Percentiles rank a stretch among this genome's conserved stretches.
These are phyloP conservation scores for Xenus cinereus DNA, from an alignment of 2,113 vertebrate species.

Conservation along the genomic window DNA sequence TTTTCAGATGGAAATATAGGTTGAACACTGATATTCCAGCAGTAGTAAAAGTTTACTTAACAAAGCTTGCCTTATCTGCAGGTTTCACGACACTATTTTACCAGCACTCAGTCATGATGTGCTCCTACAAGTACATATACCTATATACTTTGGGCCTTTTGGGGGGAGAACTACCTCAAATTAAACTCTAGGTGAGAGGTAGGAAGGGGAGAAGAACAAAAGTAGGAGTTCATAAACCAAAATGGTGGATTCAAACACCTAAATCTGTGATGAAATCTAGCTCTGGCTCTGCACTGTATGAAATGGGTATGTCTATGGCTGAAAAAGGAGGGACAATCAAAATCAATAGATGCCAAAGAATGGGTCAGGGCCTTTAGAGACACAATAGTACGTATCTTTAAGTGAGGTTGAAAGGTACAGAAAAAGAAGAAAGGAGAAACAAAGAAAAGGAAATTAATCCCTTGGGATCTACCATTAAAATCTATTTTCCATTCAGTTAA, in stretches of 20 bases:
- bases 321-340: neutral
- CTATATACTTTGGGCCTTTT: neutral
- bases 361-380: neutral
- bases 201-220: neutral
- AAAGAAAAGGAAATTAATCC: neutral
- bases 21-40: neutral
- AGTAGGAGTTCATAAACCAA: neutral
- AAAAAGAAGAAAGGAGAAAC: neutral
- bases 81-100: neutral
- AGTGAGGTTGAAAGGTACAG: neutral
- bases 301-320: neutral
- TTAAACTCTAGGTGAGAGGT: neutral
- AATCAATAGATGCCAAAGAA: neutral
- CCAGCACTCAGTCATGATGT: neutral
- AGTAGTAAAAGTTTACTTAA: neutral
- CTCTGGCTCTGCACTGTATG: neutral
- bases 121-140: neutral
- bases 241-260: neutral
- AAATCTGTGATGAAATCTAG: neutral
- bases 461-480: neutral
- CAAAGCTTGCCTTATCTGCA: neutral
- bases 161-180: neutral
- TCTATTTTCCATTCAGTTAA: neutral
- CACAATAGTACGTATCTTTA: neutral
- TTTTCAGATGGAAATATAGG: neutral